phyloP scores from a whole-genome alignment of 2,888 invertebrate species.

The Cyclophora punctaria region DNA sequence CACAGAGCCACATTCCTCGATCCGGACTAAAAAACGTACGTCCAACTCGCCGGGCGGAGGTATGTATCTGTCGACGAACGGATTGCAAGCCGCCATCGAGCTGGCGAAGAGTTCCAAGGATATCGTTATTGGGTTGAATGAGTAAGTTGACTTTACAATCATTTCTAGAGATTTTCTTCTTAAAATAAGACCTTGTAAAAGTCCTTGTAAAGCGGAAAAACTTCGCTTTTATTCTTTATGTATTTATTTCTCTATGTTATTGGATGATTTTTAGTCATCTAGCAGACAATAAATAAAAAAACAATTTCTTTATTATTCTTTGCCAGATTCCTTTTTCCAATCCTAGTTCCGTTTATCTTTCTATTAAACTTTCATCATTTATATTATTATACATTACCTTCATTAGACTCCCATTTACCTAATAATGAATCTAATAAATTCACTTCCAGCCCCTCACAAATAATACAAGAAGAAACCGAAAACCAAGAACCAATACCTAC shows the following conservation, averaged over 20 bases:
- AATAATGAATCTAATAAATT: neutral
- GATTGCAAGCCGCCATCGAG: constrained; percentile 44
- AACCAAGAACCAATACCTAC: constrained; percentile 15
- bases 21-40: constrained; percentile 72
- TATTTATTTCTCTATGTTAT: too few species aligned
- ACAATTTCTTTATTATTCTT: too few species aligned
- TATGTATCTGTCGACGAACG: constrained; percentile 41
- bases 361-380: too few species aligned
- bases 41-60: constrained; percentile 73
- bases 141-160: constrained; percentile 33
- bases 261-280: too few species aligned
- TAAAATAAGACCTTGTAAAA: too few species aligned
- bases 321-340: too few species aligned
- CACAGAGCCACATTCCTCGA: constrained; percentile 53
- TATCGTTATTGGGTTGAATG: constrained; percentile 50
- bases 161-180: too few species aligned
- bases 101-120: constrained; percentile 53
- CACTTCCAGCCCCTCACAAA: constrained; percentile 26
- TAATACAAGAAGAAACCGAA: constrained; percentile 18
- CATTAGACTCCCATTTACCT: neutral
- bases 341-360: too few species aligned
- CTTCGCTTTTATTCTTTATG: too few species aligned
- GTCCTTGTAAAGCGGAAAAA: too few species aligned
- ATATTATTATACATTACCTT: too few species aligned
- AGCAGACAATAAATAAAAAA: too few species aligned